Evolutionary conservation across 2,888 invertebrate species (phyloP), one percentile per base, ranked within the genome.

Genomic region (Silvanus unidentatus): DNA sequence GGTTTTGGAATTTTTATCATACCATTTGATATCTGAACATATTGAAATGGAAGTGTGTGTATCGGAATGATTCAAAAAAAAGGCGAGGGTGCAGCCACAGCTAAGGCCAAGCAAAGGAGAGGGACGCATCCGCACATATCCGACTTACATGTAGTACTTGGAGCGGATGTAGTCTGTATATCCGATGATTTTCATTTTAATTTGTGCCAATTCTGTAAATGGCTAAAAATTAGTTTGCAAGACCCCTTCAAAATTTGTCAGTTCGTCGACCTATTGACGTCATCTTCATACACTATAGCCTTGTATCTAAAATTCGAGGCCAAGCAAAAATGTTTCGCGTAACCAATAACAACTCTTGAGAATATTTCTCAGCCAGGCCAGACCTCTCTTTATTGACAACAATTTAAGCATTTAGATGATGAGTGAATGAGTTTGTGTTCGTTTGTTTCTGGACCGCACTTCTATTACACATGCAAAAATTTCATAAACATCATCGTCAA

Each of bases 181-280:
- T 52, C 55, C 55, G 55, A 55, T 55, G 55, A 55, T 55, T 54
- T 53, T 55, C 52, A 56, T 55, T 52, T 58, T 58, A 58, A 59
- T 59, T 59, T 52, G 55, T 54, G 47, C 50, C 59, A 59, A 51
- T 52, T 56, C 52, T 58, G 49, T 52, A 49, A 57, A 57, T 54
- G 56, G 54, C 49, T 56, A 53, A 55, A 59, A 55, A 55, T 59
- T 54, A 58, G 57, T 59, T 55, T 48, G 54, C 52, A 55, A 54
- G 54, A 57, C 58, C 59, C 57, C 55, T 54, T 44, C 50, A 59
- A 56, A 57, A 53, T 52, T 48, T 59, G 57, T 61, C 44, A 40
- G 52, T 50, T 52, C 65, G 60, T 48, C 59, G 65, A 65, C 60
- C 65, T 60, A 34, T 56, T 62, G 63, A 63, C 63, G 62, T 63